phyloP scores from a whole-genome alignment of 2,888 invertebrate genomes.

The Parnassius smintheus region DNA sequence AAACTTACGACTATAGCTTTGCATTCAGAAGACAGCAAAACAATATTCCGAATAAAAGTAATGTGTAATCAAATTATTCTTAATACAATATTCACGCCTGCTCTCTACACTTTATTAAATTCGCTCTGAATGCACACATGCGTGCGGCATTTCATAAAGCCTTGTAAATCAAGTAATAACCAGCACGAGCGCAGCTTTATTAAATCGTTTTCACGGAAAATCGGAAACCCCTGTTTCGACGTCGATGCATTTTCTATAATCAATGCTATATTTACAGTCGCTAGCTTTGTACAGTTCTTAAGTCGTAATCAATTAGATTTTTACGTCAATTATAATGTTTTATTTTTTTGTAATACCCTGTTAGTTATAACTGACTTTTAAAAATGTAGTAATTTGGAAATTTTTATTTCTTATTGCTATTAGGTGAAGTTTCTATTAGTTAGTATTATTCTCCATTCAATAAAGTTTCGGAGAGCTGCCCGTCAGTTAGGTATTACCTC shows the following conservation, averaged over 20 bases:
- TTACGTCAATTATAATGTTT: not conserved
- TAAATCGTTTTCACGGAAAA: slow-evolving; percentile 55
- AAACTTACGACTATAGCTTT: not conserved
- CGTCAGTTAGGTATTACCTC: not conserved
- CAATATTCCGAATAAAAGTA: slow-evolving; percentile 24
- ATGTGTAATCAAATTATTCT: slow-evolving; percentile 39
- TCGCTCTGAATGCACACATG: slow-evolving; percentile 39
- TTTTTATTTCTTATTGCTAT: no score
- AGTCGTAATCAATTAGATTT: slow-evolving; percentile 11
- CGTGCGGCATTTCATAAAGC: slow-evolving; percentile 48
- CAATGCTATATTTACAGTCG: slow-evolving; percentile 6
- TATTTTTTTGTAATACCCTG: no score
- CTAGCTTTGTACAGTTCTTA: not conserved
- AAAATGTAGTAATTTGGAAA: no score
- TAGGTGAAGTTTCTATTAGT: no score
- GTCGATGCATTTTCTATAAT: slow-evolving; percentile 36
- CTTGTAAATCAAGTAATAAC: slow-evolving; percentile 61
- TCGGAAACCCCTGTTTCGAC: slow-evolving; percentile 32
- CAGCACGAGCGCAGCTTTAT: slow-evolving; percentile 53
- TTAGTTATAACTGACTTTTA: no score
- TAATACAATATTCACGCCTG: slow-evolving; percentile 43
- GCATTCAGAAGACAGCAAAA: slow-evolving; percentile 13
- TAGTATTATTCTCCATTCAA: not conserved
- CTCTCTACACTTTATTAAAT: slow-evolving; percentile 57
- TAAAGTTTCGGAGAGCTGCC: slow-evolving; percentile 7